phyloP scores from a whole-genome alignment of 53 echinoderm and acorn worm genomes.

The Astropecten irregularis region DNA sequence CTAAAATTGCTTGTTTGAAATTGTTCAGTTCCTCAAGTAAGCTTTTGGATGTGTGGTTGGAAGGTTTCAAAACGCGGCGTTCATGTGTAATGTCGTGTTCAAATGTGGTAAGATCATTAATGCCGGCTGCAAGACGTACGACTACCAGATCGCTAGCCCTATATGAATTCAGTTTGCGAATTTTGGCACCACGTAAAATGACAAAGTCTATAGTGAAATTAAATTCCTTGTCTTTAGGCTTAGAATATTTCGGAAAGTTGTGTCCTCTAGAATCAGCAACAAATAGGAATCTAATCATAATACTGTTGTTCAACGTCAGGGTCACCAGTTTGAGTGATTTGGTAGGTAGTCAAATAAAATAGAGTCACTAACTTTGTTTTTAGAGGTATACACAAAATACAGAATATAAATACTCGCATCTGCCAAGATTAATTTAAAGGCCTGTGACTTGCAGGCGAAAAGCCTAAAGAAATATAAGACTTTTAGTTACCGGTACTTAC shows the following conservation, averaged over 20 bases:
- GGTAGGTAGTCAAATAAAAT: no score
- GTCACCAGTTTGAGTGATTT: conserved; percentile 5
- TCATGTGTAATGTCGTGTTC: not conserved
- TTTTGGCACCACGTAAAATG: conserved; percentile 1
- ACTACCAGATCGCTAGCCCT: not conserved
- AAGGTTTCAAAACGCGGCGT: not conserved
- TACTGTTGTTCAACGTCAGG: conserved; percentile 1
- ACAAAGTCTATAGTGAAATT: not conserved
- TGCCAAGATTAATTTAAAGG: not conserved
- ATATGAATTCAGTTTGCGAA: conserved; percentile 1
- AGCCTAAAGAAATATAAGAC: no score
- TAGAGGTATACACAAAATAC: not conserved
- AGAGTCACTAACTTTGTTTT: no score
- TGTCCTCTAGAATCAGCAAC: conserved; percentile 6
- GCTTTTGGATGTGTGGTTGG: not conserved
- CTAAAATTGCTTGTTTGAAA: not conserved
- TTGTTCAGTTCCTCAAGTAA: not conserved
- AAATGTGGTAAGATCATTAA: not conserved
- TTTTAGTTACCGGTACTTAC: no score
- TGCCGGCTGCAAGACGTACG: not conserved
- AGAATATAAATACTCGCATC: not conserved
- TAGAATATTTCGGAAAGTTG: not conserved
- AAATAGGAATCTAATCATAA: conserved; percentile 6
- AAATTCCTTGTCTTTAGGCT: not conserved
- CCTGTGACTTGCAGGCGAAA: no score